Conservation (phyloP, 2,797 vertebrate genomes). For the Cetoscarus ocellatus region DNA sequence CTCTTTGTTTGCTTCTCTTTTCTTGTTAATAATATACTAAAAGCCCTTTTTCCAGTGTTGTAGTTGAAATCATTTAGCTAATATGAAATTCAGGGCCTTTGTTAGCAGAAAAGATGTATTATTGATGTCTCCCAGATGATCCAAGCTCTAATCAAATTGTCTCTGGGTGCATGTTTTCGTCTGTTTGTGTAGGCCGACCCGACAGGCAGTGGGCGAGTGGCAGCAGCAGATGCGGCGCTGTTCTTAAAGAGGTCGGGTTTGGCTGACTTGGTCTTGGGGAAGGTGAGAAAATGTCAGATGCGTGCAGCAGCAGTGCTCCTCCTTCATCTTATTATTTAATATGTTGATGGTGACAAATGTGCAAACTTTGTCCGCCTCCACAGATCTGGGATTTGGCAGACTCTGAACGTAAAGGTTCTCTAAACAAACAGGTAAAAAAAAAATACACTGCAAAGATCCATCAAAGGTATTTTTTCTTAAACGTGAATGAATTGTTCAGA, state of each 20-base stretch:
- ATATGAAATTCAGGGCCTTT: constrained; percentile 5
- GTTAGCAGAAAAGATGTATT: constrained; percentile 4
- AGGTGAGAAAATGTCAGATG: constrained; percentile 82
- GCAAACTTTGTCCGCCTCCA: constrained; percentile 48
- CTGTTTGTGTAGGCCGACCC: constrained; percentile 88
- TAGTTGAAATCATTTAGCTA: background rate
- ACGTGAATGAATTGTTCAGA: too few species aligned
- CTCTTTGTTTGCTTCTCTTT: background rate
- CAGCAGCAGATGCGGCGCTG: constrained; percentile 93
- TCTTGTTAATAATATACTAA: background rate
- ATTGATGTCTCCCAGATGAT: background rate
- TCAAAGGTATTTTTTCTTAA: too few species aligned
- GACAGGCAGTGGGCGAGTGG: constrained; percentile 90
- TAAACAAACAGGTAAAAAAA: constrained; percentile 94
- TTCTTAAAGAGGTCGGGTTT: constrained; percentile 97
- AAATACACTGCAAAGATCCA: background rate
- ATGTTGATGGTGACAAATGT: constrained; percentile 13
- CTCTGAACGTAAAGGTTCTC: constrained; percentile 93
- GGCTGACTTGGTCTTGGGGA: constrained; percentile 94
- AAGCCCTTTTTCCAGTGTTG: background rate
- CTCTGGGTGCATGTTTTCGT: background rate
- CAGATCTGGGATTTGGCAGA: constrained; percentile 99
- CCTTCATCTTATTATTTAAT: background rate
- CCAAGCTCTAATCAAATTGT: background rate
- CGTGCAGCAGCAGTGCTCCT: background rate